Conservation (phyloP, 2,888 invertebrate genomes). For the Pyralis farinalis region DNA sequence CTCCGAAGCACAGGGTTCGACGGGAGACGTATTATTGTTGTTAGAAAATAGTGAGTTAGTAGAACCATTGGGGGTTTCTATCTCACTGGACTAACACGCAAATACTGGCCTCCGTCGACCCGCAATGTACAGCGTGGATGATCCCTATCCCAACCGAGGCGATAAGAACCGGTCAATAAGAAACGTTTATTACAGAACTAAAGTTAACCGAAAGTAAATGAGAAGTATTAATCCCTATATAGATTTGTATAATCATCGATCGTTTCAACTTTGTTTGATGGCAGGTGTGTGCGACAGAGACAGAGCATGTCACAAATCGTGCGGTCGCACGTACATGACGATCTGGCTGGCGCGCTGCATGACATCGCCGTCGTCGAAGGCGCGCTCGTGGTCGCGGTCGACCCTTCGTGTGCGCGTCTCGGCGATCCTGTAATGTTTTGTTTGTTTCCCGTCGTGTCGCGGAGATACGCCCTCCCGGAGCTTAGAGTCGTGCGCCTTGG, state of each 20-base stretch:
- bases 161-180: too few species aligned
- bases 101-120: too few species aligned
- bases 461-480: conserved; percentile 25
- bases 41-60: too few species aligned
- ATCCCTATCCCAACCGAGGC: too few species aligned
- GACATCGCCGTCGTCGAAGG: conserved; percentile 88
- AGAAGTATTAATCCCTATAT: too few species aligned
- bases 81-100: too few species aligned
- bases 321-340: conserved; percentile 86
- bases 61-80: too few species aligned
- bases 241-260: neutral
- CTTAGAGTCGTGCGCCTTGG: conserved; percentile 24
- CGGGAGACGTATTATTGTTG: too few species aligned
- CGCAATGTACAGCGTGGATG: too few species aligned
- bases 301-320: conserved; percentile 20
- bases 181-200: too few species aligned
- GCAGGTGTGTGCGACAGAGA: conserved; percentile 44
- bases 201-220: too few species aligned
- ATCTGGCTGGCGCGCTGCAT: conserved; percentile 93
- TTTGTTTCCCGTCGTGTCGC: conserved; percentile 53
- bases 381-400: conserved; percentile 81
- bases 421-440: conserved; percentile 67
- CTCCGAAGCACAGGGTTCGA: too few species aligned
- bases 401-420: conserved; percentile 71
- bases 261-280: conserved; percentile 49